Base-by-base conservation (phyloP, 2,888 invertebrate genomes). In the Caenorhabditis becei region DNA sequence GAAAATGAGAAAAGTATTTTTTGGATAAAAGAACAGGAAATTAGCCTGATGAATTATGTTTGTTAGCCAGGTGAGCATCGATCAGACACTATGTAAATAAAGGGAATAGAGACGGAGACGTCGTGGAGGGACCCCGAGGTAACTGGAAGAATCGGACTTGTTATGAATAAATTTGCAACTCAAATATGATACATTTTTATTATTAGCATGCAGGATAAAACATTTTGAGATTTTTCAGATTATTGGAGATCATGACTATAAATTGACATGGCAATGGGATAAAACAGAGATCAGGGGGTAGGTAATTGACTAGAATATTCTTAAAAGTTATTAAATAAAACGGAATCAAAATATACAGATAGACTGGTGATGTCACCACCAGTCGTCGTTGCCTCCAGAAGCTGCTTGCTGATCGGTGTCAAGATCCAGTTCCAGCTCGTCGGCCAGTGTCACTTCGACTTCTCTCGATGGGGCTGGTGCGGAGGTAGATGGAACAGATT, bases 371-470 rank as follows among this genome's bases (percentile, higher is more conserved):
- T 20, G 10, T 58, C 47, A 72, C 72, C 74, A 80, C 74, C 69
- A 74, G 16, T 75, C 70, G 44, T 81, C 81, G 26, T 61, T 72
- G 14, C 24, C 59, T 7, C 32, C 24, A 28, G 51, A 47, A 2
- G 56, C 18, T 32, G 62, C 59, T 35, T 49, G 63, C 4, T 4
- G 32, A 4, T 32, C 32, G n/a, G n/a, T n/a, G 11, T 54, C 58
- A 11, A 53, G 16, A 16, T 83, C 83, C 1, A 83, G 51, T 16
- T 78, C 78, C 35, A 78, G 28, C n/a, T 78, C 78, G 10, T 82
- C 82, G 10, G 67, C 82, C 10, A 78, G n/a, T 14, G 74, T 74
- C 4, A 82, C 66, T 75, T 82, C 82, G 10, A 78, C 66, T 71
- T 74, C 65, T 58, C 41, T 16, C n/a, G 65, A 16, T 18, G 24